These are phyloP conservation scores for Clarias batrachus DNA, from an alignment of 2,113 vertebrate species.

Conservation along the genomic window DNA sequence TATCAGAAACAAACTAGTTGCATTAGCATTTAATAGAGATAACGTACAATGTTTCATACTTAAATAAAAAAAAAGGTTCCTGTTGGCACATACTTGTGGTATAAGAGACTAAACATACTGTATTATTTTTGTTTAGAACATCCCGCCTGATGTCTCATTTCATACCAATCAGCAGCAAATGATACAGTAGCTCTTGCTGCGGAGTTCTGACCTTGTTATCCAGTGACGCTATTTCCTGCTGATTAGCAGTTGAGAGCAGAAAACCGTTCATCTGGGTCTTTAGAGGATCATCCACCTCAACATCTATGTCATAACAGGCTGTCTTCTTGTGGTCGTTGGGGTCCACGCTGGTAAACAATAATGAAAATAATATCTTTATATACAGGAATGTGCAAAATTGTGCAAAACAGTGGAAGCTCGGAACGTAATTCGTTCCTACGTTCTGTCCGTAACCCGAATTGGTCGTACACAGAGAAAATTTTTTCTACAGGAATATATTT, in stretches of 20 bases:
- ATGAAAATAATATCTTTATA: neutral
- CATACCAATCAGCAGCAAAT: neutral
- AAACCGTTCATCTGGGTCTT: slow-evolving; percentile 99
- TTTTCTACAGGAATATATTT: too few relatives aligned
- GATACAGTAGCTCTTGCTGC: neutral
- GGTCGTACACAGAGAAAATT: too few relatives aligned
- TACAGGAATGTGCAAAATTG: too few relatives aligned
- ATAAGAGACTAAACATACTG: neutral
- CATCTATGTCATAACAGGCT: slow-evolving; percentile 97
- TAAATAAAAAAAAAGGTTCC: neutral
- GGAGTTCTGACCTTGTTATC: slow-evolving; percentile 88
- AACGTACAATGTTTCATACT: neutral
- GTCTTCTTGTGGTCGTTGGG: slow-evolving; percentile 99
- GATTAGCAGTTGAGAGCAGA: slow-evolving; percentile 95
- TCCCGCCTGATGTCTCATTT: neutral
- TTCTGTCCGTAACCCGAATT: too few relatives aligned
- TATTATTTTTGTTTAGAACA: neutral
- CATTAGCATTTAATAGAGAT: neutral
- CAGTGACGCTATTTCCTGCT: slow-evolving; percentile 94
- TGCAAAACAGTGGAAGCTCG: too few relatives aligned
- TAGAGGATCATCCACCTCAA: slow-evolving; percentile 95
- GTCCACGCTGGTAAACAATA: slow-evolving; percentile 80
- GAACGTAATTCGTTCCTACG: too few relatives aligned
- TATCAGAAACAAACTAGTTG: neutral
- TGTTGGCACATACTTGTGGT: neutral